Percentiles rank a stretch among this genome's conserved stretches.
Conservation (phyloP, 2,113 vertebrate genomes). For the Poecile atricapillus region DNA sequence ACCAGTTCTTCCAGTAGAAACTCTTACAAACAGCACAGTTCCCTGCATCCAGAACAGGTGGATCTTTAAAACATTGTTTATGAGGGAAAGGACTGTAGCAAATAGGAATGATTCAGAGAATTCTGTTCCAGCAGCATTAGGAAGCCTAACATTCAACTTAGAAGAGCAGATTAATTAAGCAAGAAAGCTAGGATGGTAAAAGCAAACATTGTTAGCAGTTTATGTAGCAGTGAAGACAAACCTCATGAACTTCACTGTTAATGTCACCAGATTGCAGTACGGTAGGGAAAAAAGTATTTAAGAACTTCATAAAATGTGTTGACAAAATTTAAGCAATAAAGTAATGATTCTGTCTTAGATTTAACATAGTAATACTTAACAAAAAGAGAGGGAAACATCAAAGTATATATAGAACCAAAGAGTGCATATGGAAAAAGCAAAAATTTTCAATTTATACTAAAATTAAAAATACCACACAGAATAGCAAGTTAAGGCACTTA, state of each 20-base stretch:
- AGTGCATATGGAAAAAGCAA: background rate
- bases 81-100: background rate
- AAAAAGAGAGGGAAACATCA: background rate
- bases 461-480: background rate
- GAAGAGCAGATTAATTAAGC: background rate
- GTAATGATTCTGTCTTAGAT: background rate
- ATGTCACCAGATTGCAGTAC: background rate
- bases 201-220: background rate
- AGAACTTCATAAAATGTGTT: background rate
- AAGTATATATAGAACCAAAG: background rate
- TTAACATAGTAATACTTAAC: background rate
- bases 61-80: background rate
- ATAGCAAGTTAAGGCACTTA: background rate
- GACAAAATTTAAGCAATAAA: background rate
- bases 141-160: background rate
- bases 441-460: background rate
- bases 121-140: background rate
- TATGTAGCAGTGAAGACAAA: background rate
- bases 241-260: background rate
- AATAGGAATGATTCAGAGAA: background rate
- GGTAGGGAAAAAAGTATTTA: background rate
- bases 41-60: background rate
- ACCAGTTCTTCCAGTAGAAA: background rate
- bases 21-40: background rate
- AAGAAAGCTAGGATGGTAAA: background rate